A percentile compares a stretch with the other conserved stretches of the same genome.
phyloP scores from a whole-genome alignment of 2,113 vertebrate genomes.

The Oncorhynchus keta region DNA sequence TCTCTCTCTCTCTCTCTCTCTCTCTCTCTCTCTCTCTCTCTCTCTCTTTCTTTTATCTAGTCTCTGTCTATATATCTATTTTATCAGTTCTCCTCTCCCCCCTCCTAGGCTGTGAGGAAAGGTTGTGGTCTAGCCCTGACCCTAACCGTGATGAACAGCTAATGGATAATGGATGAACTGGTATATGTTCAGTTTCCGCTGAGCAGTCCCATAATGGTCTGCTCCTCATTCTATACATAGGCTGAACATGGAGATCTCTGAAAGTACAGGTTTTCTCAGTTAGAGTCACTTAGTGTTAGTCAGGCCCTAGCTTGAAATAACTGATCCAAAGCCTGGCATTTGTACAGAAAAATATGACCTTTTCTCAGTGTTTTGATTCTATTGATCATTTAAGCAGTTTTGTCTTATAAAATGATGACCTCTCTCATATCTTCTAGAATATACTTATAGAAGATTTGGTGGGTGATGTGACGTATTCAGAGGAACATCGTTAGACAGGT shows the following conservation, averaged over 20 bases:
- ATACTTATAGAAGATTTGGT: background rate
- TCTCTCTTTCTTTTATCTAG: background rate
- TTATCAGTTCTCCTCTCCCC: no score
- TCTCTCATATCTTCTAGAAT: no score
- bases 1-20: no score
- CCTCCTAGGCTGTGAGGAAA: conserved; percentile 39
- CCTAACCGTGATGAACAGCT: conserved; percentile 61
- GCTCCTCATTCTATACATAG: conserved; percentile 53
- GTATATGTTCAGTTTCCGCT: conserved; percentile 56
- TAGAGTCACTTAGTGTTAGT: conserved; percentile 16
- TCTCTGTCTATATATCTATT: no score
- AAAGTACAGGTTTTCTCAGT: conserved; percentile 35
- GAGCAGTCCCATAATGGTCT: conserved; percentile 48
- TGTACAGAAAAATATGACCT: no score
- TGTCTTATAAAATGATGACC: background rate
- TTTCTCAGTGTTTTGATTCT: background rate
- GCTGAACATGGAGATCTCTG: conserved; percentile 40
- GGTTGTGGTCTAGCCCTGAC: conserved; percentile 63
- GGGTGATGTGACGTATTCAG: background rate
- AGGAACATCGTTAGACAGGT: background rate
- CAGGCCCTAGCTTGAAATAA: conserved; percentile 6
- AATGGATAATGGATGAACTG: conserved; percentile 73
- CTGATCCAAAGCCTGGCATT: background rate
- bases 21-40: background rate
- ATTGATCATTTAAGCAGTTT: background rate